phyloP scores from a whole-genome alignment of 2,797 vertebrate genomes.

The Cossypha heuglini region DNA sequence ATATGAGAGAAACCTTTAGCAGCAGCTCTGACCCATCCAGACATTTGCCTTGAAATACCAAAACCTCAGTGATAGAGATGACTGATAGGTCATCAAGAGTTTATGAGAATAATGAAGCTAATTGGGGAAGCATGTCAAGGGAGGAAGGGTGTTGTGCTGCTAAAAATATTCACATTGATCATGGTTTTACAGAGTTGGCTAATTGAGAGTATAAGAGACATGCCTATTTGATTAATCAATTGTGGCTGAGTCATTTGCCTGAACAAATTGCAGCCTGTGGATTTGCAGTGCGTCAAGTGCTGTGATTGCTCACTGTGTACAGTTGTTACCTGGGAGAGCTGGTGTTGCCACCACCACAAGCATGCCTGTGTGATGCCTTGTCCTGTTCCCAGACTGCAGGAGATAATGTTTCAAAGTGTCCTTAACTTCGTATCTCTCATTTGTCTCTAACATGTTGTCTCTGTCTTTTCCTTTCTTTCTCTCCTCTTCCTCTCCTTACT shows the following conservation, averaged over 20 bases:
- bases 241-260: conserved; percentile 1
- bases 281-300: neutral
- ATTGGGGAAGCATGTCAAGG: rapidly evolving
- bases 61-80: neutral
- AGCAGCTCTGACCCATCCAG: neutral
- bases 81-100: neutral
- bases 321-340: neutral
- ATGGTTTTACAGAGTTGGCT: neutral
- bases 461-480: conserved; percentile 55
- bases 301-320: neutral
- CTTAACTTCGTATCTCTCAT: neutral
- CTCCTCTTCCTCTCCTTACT: conserved; percentile 45
- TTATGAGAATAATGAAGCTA: neutral
- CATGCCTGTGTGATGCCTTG: neutral
- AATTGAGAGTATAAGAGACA: neutral
- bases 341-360: neutral
- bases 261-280: neutral
- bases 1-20: neutral
- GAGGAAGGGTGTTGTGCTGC: neutral
- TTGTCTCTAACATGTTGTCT: conserved; percentile 36
- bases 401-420: neutral
- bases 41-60: neutral
- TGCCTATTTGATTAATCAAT: conserved; percentile 5
- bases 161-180: neutral
- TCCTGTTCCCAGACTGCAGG: neutral